Conservation (phyloP, 2,888 invertebrate species). For the Pocota personata region DNA sequence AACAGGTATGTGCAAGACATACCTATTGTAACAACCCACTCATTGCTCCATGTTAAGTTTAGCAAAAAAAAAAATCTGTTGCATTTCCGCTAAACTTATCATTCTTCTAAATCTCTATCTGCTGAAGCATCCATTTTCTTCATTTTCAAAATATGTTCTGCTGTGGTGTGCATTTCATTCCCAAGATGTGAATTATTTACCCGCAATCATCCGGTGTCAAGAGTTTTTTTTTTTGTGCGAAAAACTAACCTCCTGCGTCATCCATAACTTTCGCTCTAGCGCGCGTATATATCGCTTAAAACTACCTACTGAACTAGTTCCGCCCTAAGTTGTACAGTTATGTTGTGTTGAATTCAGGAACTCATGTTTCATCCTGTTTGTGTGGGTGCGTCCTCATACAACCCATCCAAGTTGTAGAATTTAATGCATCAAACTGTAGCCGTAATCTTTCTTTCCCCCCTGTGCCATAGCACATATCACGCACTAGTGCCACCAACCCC, state of each 20-base stretch:
- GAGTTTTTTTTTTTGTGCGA: neutral
- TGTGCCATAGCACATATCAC: neutral
- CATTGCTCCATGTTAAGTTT: too few species aligned
- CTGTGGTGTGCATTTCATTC: neutral
- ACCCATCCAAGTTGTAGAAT: too few species aligned
- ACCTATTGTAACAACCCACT: too few species aligned
- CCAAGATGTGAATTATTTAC: neutral
- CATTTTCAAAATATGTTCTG: neutral
- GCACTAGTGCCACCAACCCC: constrained; percentile 2
- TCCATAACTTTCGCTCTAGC: constrained; percentile 3
- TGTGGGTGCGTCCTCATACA: neutral
- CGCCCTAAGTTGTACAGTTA: neutral
- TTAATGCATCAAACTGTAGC: constrained; percentile 20
- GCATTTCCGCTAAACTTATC: neutral
- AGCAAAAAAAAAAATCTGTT: neutral
- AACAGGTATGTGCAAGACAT: too few species aligned
- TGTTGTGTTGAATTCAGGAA: constrained; percentile 12
- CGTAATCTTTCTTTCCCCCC: neutral
- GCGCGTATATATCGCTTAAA: neutral
- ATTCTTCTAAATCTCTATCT: neutral
- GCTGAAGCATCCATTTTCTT: neutral
- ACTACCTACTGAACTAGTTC: constrained; percentile 22
- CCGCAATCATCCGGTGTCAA: constrained; percentile 1
- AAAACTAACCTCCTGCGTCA: neutral
- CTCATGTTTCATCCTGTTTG: constrained; percentile 12